These are phyloP conservation scores for Eustalomyia histrio DNA, from an alignment of 2,888 invertebrate species.

Conservation along the genomic window DNA sequence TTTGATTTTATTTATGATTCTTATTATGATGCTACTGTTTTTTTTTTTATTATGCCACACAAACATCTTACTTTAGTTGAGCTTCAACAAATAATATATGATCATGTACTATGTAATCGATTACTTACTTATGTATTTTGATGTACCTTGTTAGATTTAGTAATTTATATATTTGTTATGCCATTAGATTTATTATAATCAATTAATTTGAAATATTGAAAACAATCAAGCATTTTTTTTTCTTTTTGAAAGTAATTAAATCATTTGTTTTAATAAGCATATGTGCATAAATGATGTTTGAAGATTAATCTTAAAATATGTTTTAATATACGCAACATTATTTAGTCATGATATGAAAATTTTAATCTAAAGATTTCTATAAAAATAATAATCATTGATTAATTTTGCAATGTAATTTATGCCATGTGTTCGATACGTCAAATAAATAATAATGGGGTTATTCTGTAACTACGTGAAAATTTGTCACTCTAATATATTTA, in stretches of 20 bases:
- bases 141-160: slow-evolving; percentile 27
- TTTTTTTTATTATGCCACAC: no score
- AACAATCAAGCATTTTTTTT: slow-evolving; percentile 2
- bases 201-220: slow-evolving; percentile 38
- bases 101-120: background rate
- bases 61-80: no score
- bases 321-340: background rate
- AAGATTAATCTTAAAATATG: background rate
- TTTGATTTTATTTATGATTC: no score
- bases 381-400: no score
- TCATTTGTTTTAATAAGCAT: background rate
- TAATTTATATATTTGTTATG: background rate
- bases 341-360: background rate
- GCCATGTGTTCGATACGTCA: no score
- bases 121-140: background rate
- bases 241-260: background rate
- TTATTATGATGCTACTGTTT: no score
- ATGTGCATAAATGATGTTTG: background rate
- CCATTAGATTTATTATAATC: slow-evolving; percentile 27
- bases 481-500: no score
- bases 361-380: no score
- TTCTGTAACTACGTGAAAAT: no score
- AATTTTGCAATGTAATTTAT: no score
- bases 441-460: no score
- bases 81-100: no score